Percentiles rank a stretch among this genome's conserved stretches.
These are phyloP conservation scores for Henicopernis longicauda DNA, from an alignment of 2,113 vertebrate species.

Conservation along the genomic window DNA sequence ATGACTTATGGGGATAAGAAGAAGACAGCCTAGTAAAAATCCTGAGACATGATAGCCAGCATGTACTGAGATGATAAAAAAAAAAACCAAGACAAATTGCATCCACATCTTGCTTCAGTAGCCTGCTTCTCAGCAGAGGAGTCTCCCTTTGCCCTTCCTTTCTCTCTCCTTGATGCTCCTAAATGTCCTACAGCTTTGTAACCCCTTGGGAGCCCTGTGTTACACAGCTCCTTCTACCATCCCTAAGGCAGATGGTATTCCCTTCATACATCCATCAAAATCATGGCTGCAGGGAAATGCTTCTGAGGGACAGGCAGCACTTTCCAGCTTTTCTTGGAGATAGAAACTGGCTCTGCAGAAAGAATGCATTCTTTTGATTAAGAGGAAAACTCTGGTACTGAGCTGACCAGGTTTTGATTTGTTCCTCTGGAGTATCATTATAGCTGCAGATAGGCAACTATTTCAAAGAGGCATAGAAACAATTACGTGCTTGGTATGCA, in stretches of 20 bases:
- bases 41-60: background rate
- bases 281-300: constrained; percentile 6
- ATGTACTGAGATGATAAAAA: background rate
- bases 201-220: background rate
- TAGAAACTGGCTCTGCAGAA: background rate
- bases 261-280: background rate
- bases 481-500: background rate
- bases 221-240: background rate
- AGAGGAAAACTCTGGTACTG: background rate
- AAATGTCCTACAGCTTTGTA: background rate
- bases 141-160: background rate
- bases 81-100: background rate
- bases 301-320: background rate
- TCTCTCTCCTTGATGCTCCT: background rate
- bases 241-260: background rate
- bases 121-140: background rate
- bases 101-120: background rate
- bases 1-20: background rate
- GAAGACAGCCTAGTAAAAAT: background rate
- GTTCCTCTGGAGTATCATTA: background rate
- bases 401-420: constrained; percentile 5
- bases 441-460: background rate
- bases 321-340: background rate
- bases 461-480: background rate
- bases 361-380: constrained; percentile 21